Percentiles rank a stretch among this genome's conserved stretches.
phyloP scores from a whole-genome alignment of 2,113 vertebrate species.

The Baryphthengus martii region DNA sequence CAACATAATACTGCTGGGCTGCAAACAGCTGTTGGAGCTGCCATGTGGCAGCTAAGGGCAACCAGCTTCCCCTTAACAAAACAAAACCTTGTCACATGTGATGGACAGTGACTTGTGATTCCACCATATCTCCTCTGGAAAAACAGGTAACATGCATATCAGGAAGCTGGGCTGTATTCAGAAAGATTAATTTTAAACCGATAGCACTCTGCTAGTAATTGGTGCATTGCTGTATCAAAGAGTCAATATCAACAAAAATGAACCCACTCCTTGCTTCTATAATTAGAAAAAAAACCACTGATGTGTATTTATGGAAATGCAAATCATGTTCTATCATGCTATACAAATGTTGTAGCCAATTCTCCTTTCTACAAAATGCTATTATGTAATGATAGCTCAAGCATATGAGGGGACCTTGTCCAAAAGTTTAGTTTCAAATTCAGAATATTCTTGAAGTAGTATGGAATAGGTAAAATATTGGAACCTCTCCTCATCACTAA shows the following conservation, averaged over 20 bases:
- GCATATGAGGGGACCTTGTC: too few species aligned
- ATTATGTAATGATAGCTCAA: too few species aligned
- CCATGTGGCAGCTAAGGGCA: background rate
- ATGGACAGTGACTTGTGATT: background rate
- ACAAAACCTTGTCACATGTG: background rate
- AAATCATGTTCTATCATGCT: too few species aligned
- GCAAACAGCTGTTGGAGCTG: conserved; percentile 25
- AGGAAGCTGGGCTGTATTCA: background rate
- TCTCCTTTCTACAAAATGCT: too few species aligned
- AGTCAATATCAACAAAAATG: background rate
- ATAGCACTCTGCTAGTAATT: background rate
- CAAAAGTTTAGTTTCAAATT: too few species aligned
- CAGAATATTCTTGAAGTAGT: too few species aligned
- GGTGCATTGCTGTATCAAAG: background rate
- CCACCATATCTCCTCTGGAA: background rate
- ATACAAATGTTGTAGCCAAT: too few species aligned
- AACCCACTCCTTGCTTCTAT: background rate
- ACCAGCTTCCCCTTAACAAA: background rate
- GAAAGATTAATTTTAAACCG: background rate
- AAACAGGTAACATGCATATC: background rate
- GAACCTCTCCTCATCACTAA: too few species aligned
- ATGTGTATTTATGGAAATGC: too few species aligned
- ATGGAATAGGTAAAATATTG: too few species aligned
- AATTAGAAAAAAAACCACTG: background rate
- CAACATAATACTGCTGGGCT: background rate